Evolutionary conservation across 2,797 vertebrate species (phyloP).

Genomic region (Chrosomus eos): DNA sequence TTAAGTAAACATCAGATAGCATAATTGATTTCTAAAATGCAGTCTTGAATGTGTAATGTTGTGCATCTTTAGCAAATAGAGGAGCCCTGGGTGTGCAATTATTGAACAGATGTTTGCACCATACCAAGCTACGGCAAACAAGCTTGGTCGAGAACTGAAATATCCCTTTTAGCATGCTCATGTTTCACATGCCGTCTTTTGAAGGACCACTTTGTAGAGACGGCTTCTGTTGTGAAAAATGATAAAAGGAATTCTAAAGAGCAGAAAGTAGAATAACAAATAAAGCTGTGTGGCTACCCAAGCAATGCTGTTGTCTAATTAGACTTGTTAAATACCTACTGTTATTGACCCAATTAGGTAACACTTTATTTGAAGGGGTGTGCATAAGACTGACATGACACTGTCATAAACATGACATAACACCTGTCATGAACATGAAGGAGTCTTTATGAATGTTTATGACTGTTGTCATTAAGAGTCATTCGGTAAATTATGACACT

Average conservation of each 20-base stretch:
- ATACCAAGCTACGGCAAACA: constrained; percentile 23
- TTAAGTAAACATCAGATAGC: constrained; percentile 46
- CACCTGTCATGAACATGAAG: no score
- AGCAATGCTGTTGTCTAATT: background rate
- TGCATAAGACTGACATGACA: no score
- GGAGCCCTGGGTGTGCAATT: constrained; percentile 43
- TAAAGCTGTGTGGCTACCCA: background rate
- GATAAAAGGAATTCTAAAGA: constrained; percentile 15
- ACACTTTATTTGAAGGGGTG: no score
- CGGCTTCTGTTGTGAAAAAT: background rate
- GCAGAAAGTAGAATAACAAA: background rate
- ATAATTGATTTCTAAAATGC: constrained; percentile 33
- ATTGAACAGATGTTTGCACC: constrained; percentile 39
- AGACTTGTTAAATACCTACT: background rate
- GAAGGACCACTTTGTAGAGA: constrained; percentile 15
- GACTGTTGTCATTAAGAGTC: no score
- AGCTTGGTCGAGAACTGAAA: constrained; percentile 17
- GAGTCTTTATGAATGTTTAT: no score
- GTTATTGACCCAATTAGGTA: no score
- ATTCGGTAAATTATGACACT: no score
- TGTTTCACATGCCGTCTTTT: constrained; percentile 23
- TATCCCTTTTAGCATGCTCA: constrained; percentile 10
- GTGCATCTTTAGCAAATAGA: constrained; percentile 8
- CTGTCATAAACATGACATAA: no score
- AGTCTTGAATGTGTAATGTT: constrained; percentile 19